Evolutionary conservation across 2,797 vertebrate genomes (phyloP).

Genomic region (Hyperoplus immaculatus): DNA sequence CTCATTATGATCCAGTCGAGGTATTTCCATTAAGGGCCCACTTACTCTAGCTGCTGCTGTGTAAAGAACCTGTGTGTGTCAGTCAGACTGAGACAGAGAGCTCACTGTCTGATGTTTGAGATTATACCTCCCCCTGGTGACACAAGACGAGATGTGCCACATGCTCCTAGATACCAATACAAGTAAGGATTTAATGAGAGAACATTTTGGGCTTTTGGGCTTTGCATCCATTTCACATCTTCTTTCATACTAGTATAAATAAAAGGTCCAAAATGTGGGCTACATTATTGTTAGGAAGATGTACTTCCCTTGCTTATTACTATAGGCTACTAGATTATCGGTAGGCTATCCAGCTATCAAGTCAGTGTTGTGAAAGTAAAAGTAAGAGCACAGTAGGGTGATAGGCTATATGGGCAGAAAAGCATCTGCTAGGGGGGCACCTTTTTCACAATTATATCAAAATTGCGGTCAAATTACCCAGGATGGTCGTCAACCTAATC

Average conservation of each 20-base stretch:
- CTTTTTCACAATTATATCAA: neutral
- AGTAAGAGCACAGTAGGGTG: no score
- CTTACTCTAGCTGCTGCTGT: conserved; percentile 2
- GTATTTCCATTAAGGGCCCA: conserved; percentile 9
- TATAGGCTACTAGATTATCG: no score
- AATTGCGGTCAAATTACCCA: neutral
- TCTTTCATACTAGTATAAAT: no score
- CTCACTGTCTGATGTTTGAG: conserved; percentile 16
- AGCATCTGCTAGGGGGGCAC: no score
- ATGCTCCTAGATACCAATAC: neutral
- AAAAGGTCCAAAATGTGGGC: no score
- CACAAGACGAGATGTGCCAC: neutral
- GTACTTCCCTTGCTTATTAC: no score
- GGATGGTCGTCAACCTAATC: conserved; percentile 72
- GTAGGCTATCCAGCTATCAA: no score
- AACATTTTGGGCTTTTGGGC: no score
- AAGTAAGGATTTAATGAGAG: neutral
- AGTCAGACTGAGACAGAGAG: conserved; percentile 25
- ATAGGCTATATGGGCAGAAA: no score
- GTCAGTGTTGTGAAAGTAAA: no score
- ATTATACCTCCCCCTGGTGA: conserved; percentile 65
- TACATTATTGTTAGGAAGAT: no score
- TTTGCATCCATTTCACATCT: no score
- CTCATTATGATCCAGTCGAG: neutral
- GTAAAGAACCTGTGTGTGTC: conserved; percentile 50